These are phyloP conservation scores for Lasioglossum leucozonium DNA, from an alignment of 2,888 invertebrate species.

Conservation along the genomic window DNA sequence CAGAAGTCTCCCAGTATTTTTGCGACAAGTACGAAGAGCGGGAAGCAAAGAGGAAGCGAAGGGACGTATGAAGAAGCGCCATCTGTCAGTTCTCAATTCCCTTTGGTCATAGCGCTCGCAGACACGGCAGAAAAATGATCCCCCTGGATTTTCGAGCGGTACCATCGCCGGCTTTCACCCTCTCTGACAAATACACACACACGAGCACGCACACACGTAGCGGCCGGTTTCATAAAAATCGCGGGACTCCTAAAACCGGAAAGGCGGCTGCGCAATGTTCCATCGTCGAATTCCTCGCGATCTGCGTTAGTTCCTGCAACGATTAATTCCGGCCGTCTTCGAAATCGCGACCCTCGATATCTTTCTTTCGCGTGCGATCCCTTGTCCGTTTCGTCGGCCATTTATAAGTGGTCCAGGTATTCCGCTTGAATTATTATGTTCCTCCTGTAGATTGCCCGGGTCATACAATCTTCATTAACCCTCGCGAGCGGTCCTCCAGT, in stretches of 20 bases:
- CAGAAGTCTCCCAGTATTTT: neutral
- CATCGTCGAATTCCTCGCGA: slow-evolving; percentile 38
- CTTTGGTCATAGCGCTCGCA: slow-evolving; percentile 68
- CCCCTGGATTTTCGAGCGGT: slow-evolving; percentile 74
- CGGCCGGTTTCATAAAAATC: slow-evolving; percentile 34
- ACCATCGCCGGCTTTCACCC: slow-evolving; percentile 40
- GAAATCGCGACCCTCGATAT: slow-evolving; percentile 57
- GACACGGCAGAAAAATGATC: slow-evolving; percentile 75
- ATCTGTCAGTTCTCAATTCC: slow-evolving; percentile 73
- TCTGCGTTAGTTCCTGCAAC: slow-evolving; percentile 39
- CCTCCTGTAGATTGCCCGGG: slow-evolving; percentile 18
- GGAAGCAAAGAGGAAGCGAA: slow-evolving; percentile 47
- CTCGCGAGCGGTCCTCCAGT: neutral
- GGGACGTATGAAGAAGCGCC: slow-evolving; percentile 75
- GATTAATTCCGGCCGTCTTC: slow-evolving; percentile 51
- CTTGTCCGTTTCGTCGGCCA: slow-evolving; percentile 47
- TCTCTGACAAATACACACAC: neutral
- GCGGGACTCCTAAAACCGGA: slow-evolving; percentile 32
- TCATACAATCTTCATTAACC: slow-evolving; percentile 56
- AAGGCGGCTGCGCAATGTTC: slow-evolving; percentile 6
- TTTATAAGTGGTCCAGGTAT: slow-evolving; percentile 47
- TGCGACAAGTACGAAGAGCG: slow-evolving; percentile 4
- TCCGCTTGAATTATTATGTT: slow-evolving; percentile 52
- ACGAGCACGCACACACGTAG: neutral
- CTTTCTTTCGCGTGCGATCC: slow-evolving; percentile 56